These are phyloP conservation scores for Pseudocheirus occidentalis DNA, from an alignment of 2,797 vertebrate genomes.

Conservation along the genomic window DNA sequence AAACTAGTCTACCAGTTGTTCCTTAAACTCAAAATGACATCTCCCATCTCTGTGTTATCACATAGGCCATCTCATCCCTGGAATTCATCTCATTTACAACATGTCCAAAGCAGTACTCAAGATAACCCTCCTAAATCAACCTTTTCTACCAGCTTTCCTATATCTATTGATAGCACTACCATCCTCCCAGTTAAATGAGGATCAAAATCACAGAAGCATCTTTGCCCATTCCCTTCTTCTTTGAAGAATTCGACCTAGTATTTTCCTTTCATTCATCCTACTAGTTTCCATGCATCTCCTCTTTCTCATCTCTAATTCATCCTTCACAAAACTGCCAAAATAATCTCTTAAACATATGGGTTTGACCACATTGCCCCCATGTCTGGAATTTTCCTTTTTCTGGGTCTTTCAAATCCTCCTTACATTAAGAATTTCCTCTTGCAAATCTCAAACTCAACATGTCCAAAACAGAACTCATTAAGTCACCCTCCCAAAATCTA, in stretches of 20 bases:
- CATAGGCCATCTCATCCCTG: neutral
- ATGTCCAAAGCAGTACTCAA: neutral
- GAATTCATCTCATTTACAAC: neutral
- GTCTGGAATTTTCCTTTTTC: neutral
- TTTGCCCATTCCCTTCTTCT: neutral
- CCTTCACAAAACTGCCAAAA: neutral
- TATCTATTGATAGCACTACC: neutral
- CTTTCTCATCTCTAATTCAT: neutral
- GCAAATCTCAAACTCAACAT: neutral
- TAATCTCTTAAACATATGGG: neutral
- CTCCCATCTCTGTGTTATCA: neutral
- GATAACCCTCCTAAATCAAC: neutral
- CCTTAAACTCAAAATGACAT: neutral
- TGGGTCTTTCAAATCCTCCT: neutral
- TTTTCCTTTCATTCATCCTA: neutral
- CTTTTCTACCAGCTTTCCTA: neutral
- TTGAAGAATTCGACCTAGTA: neutral
- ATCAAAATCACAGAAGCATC: neutral
- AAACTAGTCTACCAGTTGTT: neutral
- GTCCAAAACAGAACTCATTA: neutral
- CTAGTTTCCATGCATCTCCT: neutral
- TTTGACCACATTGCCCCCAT: neutral
- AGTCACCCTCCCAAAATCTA: neutral
- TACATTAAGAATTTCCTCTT: neutral
- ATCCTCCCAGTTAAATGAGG: neutral